phyloP scores from a whole-genome alignment of 2,888 invertebrate genomes.

The Torymus aiolomorphi region DNA sequence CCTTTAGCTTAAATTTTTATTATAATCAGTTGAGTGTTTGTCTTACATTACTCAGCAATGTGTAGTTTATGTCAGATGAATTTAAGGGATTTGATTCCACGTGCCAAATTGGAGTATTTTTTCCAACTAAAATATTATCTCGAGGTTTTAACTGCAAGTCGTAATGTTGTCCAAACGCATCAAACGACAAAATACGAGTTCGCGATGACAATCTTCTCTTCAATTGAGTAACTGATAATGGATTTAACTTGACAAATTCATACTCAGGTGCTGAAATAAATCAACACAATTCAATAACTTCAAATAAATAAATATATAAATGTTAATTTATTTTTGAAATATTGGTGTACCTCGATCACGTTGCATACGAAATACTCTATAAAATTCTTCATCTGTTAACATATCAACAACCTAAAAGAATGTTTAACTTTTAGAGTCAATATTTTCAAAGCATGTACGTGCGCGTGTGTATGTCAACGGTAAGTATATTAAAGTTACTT shows the following conservation, averaged over 20 bases:
- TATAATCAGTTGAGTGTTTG: too few relatives aligned
- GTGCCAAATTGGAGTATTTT: slow-evolving; percentile 54
- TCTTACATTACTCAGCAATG: slow-evolving; percentile 29
- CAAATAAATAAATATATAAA: not conserved
- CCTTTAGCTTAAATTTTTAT: too few relatives aligned
- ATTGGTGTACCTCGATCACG: slow-evolving; percentile 35
- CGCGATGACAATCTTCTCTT: slow-evolving; percentile 27
- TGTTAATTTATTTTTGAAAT: slow-evolving; percentile 1
- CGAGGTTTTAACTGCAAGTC: slow-evolving; percentile 38
- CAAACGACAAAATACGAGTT: slow-evolving; percentile 49
- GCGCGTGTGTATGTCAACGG: not conserved
- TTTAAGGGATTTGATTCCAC: slow-evolving; percentile 40
- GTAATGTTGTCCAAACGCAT: slow-evolving; percentile 47
- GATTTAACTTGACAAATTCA: slow-evolving; percentile 43
- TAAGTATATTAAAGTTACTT: slow-evolving; percentile 8
- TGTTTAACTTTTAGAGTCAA: not conserved
- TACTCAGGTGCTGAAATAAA: slow-evolving; percentile 34
- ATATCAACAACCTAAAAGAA: slow-evolving; percentile 36
- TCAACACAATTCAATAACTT: not conserved
- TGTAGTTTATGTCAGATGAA: slow-evolving; percentile 37
- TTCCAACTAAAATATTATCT: slow-evolving; percentile 52
- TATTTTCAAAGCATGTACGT: not conserved
- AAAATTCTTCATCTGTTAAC: slow-evolving; percentile 51
- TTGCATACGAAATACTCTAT: slow-evolving; percentile 32
- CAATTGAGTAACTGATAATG: not conserved